These are phyloP conservation scores for Ectropis crepuscularia DNA, from an alignment of 2,888 invertebrate species.

Conservation along the genomic window DNA sequence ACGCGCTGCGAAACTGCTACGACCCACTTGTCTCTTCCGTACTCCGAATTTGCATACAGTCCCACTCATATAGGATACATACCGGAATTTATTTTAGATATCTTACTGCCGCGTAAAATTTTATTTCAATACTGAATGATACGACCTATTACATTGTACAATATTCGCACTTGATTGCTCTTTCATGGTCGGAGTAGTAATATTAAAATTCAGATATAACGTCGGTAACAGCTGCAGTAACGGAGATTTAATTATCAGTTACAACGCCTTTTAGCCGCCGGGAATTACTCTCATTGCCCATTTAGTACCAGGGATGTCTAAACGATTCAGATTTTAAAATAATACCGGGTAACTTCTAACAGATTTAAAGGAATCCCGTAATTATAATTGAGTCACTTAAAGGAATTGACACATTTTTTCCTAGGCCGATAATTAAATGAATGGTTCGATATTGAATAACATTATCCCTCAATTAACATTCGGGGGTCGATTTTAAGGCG, in stretches of 20 bases:
- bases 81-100: constrained; percentile 11
- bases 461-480: constrained; percentile 82
- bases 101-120: constrained; percentile 18
- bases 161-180: constrained; percentile 60
- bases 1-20: constrained; percentile 36
- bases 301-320: constrained; percentile 68
- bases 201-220: constrained; percentile 73
- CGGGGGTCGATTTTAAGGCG: constrained; percentile 75
- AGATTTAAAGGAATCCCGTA: constrained; percentile 41
- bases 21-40: constrained; percentile 41
- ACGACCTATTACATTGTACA: constrained; percentile 51
- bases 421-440: constrained; percentile 67
- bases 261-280: constrained; percentile 74
- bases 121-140: constrained; percentile 42
- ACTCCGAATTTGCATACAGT: constrained; percentile 41
- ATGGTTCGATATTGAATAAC: constrained; percentile 73
- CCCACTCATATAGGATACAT: constrained; percentile 27
- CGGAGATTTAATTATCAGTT: constrained; percentile 81
- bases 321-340: constrained; percentile 69
- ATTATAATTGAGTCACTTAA: constrained; percentile 31
- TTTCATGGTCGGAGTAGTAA: constrained; percentile 64
- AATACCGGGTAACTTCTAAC: constrained; percentile 45
- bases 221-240: constrained; percentile 78
- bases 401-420: constrained; percentile 46
- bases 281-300: constrained; percentile 79